These are phyloP conservation scores for Numida meleagris DNA, from an alignment of 2,113 vertebrate genomes.

Conservation along the genomic window DNA sequence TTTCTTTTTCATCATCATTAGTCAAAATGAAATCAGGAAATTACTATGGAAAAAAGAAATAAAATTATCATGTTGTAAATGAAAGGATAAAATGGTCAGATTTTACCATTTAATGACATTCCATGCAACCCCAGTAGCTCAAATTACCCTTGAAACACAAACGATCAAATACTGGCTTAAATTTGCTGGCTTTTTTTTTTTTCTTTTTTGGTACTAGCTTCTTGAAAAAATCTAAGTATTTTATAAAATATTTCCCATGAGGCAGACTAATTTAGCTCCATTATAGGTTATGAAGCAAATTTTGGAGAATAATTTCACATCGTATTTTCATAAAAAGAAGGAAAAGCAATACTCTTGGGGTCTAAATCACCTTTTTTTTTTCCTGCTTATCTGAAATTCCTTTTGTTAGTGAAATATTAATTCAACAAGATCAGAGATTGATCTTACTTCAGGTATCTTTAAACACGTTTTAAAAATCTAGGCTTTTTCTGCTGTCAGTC, in stretches of 20 bases:
- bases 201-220: not conserved
- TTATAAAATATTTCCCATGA: not conserved
- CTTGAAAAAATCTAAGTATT: not conserved
- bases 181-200: not conserved
- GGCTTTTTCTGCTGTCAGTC: not conserved
- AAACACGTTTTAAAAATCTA: not conserved
- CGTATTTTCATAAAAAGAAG: not conserved
- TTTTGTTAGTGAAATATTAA: not conserved
- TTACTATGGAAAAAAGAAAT: not conserved
- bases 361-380: not conserved
- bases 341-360: not conserved
- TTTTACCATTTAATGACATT: not conserved
- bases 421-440: not conserved
- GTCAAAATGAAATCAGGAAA: not conserved
- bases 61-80: not conserved
- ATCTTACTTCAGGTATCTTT: not conserved
- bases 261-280: not conserved
- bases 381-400: not conserved
- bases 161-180: not conserved
- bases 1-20: not conserved
- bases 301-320: not conserved
- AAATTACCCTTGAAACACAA: conserved; percentile 34
- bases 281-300: not conserved
- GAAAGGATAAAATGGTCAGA: conserved; percentile 3
- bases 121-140: not conserved